Conservation (phyloP, 2,113 vertebrate species). For the Candoia aspera region DNA sequence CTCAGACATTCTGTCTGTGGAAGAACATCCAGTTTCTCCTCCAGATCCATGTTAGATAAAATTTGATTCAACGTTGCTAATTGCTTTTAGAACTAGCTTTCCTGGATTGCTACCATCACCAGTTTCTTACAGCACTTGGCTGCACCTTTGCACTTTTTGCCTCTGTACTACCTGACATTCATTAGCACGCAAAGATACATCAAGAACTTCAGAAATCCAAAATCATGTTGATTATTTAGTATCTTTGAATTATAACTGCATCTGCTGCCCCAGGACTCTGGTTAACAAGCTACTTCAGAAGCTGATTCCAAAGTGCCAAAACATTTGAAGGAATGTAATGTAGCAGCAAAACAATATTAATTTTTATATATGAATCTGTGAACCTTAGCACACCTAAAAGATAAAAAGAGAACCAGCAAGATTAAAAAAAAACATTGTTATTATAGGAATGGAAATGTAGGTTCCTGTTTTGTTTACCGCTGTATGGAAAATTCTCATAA, state of each 20-base stretch:
- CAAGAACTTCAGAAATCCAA: slow-evolving; percentile 30
- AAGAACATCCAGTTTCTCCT: not conserved
- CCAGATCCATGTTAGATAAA: not conserved
- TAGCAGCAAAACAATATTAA: not conserved
- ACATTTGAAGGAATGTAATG: slow-evolving; percentile 32
- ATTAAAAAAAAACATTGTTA: not conserved
- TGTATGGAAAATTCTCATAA: not conserved
- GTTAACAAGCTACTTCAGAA: slow-evolving; percentile 45
- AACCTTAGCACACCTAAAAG: slow-evolving; percentile 21
- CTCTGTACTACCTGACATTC: not conserved
- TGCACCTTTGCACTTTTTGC: slow-evolving; percentile 17
- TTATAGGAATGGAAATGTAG: not conserved
- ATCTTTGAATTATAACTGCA: slow-evolving; percentile 40
- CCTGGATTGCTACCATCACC: not conserved
- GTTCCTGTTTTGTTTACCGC: not conserved
- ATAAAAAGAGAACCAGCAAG: slow-evolving; percentile 11
- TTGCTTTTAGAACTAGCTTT: not conserved
- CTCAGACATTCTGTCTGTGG: not conserved
- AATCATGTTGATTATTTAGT: slow-evolving; percentile 18
- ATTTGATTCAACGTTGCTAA: not conserved
- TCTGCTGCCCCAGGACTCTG: slow-evolving; percentile 41
- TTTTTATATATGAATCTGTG: slow-evolving; percentile 28
- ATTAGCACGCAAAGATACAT: not conserved
- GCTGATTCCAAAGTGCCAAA: slow-evolving; percentile 15
- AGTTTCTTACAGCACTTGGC: slow-evolving; percentile 7